Evolutionary conservation across 2,113 vertebrate species (phyloP), one percentile per base, ranked within the genome.

Genomic region (Nerophis lumbriciformis): DNA sequence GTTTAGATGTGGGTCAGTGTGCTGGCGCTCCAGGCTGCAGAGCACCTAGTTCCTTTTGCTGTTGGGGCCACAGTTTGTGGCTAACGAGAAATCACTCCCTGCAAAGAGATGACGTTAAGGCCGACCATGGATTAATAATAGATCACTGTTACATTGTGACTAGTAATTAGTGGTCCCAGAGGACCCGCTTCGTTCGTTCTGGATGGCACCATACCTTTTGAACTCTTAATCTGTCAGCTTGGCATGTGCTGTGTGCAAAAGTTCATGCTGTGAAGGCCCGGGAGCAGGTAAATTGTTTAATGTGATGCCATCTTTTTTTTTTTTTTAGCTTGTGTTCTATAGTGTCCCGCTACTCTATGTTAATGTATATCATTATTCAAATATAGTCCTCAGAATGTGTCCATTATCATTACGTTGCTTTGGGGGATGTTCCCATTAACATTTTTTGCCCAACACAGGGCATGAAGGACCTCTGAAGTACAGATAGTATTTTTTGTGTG

Each of bases 1-100:
- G 55, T 51, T 63, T 6, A 19, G 72, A 87, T 85, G 56, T 87
- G 82, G 85, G 87, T 87, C 83, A 88, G 78, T 87, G 72, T 87
- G 84, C 71, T 87, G 81, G 50, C 50, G 81, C 83, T 83, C 15
- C 37, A 52, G 83, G 87, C 81, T 77, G 76, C 83, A 79, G 83
- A 78, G 68, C 84, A 84, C 86, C 81, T 68, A 79, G 61, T 88
- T 89, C 56, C 65, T 69, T 28, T 56, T 39, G 68, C 68, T 83
- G 65, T 55, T 39, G 66, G 76, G 69, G 60, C 71, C 57, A 61
- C 45, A 7, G n/a, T 39, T 44, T 68, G 52, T 58, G 37, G 14
- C 54, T 39, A 52, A 66, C 53, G 69, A 47, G 15, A 67, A 74
- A 59, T 49, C 44, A 8, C 47, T 37, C 57, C 53, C 16, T 16